Evolutionary conservation across 2,113 vertebrate species (phyloP), one percentile per base, ranked within the genome.

Genomic region (Dasyornis broadbenti): DNA sequence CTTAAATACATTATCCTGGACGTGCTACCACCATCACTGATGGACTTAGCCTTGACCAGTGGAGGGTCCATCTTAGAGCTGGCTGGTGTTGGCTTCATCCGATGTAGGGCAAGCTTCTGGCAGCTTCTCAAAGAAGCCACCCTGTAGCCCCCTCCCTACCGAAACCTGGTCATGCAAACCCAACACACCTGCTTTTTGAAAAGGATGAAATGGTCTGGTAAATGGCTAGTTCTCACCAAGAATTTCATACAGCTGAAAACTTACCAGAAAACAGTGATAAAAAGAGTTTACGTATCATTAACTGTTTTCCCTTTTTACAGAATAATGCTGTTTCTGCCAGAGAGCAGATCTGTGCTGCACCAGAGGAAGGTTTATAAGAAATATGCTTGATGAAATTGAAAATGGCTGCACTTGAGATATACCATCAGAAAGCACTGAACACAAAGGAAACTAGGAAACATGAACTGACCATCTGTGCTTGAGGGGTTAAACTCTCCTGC

Each of bases 81-180:
- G 14, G n/a, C 13, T 49, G 22, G 8, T 12, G 4, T 26, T 72
- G 52, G 53, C 23, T 60, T 47, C 40, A 19, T 30, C 5, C 27
- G 16, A 44, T 7, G 26, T 3, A 15, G 31, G 35, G 40, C 11
- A 42, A 78, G 15, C 45, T 78, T 54, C 59, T 22, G 20, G 59
- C 52, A 60, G 23, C 40, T 66, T 83, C 72, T 54, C n/a, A 44
- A 11, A 76, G 27, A 86, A 52, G 9, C 13, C 26, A 12, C 15
- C 5, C 26, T 57, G 24, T 53, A 64, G 17, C 2, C 7, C 9
- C 8, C 27, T 35, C 0, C 0, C 53, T 47, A 30, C 11, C 53
- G 57, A 73, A 82, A 87, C 26, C 14, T 47, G 52, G 22, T 37
- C 18, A 37, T 30, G 9, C 26, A 79, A 83, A 69, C 30, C 9